These are phyloP conservation scores for Varecia variegata DNA, from an alignment of 2,797 vertebrate genomes.

Conservation along the genomic window DNA sequence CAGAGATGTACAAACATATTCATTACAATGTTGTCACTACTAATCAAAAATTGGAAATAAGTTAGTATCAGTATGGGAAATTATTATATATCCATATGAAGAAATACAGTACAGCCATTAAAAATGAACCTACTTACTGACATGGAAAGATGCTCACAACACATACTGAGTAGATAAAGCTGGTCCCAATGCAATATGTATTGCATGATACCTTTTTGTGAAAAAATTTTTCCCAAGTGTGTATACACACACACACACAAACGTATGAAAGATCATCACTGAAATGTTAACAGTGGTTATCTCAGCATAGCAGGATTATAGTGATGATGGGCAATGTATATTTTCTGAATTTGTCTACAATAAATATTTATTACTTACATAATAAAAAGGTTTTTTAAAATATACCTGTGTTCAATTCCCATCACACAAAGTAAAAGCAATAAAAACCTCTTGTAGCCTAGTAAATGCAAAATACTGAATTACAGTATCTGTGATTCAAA, in stretches of 20 bases:
- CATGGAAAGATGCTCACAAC: not conserved
- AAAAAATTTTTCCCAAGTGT: not conserved
- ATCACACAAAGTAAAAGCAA: conserved; percentile 8
- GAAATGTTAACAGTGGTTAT: conserved; percentile 15
- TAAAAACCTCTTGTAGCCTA: not conserved
- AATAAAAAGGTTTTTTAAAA: not conserved
- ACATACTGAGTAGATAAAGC: not conserved
- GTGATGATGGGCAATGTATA: not conserved
- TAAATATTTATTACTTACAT: not conserved
- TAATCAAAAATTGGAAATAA: not conserved
- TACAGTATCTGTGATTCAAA: not conserved
- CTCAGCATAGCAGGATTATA: not conserved
- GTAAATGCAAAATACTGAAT: not conserved
- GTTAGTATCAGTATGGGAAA: not conserved
- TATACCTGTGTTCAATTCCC: not conserved
- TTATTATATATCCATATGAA: not conserved
- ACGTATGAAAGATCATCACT: not conserved
- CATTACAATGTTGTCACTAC: not conserved
- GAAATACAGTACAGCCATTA: not conserved
- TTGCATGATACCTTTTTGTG: not conserved
- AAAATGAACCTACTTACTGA: not conserved
- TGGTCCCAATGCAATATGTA: not conserved
- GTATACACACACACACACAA: not conserved
- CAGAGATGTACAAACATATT: not conserved
- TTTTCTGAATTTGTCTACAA: conserved; percentile 14